Evolutionary conservation across 2,888 invertebrate genomes (phyloP).

Genomic region (Cecidostiba fungosa): DNA sequence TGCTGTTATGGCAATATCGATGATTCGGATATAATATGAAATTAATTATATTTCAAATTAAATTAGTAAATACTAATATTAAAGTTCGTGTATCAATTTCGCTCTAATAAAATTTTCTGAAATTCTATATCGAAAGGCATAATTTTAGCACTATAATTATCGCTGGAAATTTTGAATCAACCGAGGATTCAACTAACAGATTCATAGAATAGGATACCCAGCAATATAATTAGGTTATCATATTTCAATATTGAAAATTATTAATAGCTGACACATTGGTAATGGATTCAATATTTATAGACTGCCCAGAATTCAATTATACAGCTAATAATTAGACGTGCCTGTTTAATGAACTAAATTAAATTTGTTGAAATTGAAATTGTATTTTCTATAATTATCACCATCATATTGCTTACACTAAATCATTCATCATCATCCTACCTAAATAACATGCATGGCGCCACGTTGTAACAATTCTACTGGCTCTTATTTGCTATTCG

Average conservation of each 20-base stretch:
- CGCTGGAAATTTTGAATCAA: neutral
- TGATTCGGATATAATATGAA: neutral
- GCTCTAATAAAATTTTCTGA: neutral
- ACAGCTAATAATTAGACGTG: neutral
- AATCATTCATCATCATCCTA: too few species aligned
- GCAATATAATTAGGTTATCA: neutral
- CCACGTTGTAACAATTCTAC: too few species aligned
- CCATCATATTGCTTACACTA: too few species aligned
- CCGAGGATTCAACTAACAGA: neutral
- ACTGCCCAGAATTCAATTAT: neutral
- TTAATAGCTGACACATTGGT: neutral
- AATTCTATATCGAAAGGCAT: neutral
- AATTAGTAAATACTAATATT: neutral
- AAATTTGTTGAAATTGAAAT: neutral
- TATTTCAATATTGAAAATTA: slow-evolving; percentile 11
- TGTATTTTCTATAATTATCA: neutral
- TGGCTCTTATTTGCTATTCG: too few species aligned
- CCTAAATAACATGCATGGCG: too few species aligned
- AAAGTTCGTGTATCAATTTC: neutral
- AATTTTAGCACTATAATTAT: neutral
- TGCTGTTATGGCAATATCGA: neutral
- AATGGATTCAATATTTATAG: neutral
- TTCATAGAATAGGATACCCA: neutral
- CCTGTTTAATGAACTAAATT: neutral
- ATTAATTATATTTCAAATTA: neutral